Conservation (phyloP, 2,113 vertebrate genomes). For the Jaculus jaculus region DNA sequence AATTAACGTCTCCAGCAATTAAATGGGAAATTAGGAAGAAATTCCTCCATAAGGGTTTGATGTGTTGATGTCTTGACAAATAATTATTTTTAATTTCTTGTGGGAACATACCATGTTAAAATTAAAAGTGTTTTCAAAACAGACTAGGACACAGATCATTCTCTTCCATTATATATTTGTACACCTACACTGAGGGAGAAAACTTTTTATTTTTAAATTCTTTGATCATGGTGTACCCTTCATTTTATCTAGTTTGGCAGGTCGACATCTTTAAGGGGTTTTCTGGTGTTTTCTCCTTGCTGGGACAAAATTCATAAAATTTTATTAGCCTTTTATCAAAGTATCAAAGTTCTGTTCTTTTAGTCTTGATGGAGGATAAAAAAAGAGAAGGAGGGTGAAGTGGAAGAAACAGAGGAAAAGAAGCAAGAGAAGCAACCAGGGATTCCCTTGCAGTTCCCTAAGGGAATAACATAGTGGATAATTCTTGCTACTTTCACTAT, state of each 20-base stretch:
- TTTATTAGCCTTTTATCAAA: conserved; percentile 15
- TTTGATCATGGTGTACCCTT: not conserved
- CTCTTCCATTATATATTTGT: not conserved
- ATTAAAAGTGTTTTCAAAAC: not conserved
- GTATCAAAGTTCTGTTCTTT: not conserved
- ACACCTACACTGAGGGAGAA: not conserved
- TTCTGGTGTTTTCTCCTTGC: not conserved
- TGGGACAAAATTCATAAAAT: not conserved
- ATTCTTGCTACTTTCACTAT: not conserved
- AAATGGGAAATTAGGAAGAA: not conserved
- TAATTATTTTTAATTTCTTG: conserved; percentile 2
- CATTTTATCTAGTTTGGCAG: not conserved
- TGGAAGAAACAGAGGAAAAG: too few species aligned
- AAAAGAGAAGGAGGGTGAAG: rapidly evolving
- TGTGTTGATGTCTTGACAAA: not conserved
- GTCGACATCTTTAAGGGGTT: not conserved
- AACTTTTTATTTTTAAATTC: not conserved
- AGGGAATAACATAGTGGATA: not conserved
- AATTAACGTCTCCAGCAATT: not conserved
- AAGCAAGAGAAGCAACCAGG: not conserved
- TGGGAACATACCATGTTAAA: conserved; percentile 27
- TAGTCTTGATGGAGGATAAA: not conserved
- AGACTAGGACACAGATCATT: not conserved
- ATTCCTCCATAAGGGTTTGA: not conserved
- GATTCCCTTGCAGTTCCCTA: not conserved